Conservation (phyloP, 1,140 invertebrate species). For the Musca domestica region DNA sequence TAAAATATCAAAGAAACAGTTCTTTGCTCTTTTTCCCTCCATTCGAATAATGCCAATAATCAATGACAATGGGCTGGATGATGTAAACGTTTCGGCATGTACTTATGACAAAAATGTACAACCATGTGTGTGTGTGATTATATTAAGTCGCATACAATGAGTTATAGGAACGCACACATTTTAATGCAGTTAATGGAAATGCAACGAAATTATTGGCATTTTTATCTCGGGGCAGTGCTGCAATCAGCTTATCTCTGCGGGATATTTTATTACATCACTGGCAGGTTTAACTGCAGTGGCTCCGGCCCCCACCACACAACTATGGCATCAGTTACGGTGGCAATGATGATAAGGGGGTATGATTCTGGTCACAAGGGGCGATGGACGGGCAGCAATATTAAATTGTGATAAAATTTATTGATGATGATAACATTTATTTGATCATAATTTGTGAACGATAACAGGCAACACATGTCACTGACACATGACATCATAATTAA, state of each 20-base stretch:
- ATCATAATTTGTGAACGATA: constrained; percentile 2
- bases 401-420: constrained; percentile 7
- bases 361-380: not conserved
- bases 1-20: too few relatives aligned
- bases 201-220: not conserved
- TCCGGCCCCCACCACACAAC: not conserved
- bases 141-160: not conserved
- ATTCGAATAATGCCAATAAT: too few relatives aligned
- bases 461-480: constrained; percentile 7
- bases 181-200: constrained; percentile 10
- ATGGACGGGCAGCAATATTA: not conserved
- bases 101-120: too few relatives aligned
- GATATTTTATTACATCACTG: constrained; percentile 8
- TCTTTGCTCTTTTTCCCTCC: too few relatives aligned
- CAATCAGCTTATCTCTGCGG: constrained; percentile 2
- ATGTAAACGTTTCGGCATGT: too few relatives aligned
- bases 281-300: too few relatives aligned
- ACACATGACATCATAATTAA: constrained; percentile 19
- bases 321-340: not conserved
- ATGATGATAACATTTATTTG: not conserved
- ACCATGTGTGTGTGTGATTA: too few relatives aligned
- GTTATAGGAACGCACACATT: not conserved
- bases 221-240: not conserved
- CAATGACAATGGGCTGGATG: too few relatives aligned
- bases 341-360: not conserved